Evolutionary conservation across 2,113 vertebrate species (phyloP).

Genomic region (Erythrocercus mccallii): DNA sequence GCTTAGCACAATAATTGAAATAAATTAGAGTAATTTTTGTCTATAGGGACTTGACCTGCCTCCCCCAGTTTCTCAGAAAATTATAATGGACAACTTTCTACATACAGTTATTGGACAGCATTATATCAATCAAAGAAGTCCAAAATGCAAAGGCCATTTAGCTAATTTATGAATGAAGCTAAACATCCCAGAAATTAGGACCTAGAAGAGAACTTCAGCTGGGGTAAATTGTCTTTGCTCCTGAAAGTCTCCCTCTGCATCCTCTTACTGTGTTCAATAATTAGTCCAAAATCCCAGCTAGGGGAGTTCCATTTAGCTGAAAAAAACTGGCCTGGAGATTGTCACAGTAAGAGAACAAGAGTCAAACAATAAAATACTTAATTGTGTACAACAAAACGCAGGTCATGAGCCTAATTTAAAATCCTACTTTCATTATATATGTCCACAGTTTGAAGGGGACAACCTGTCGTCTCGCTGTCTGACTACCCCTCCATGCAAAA

Average conservation of each 20-base stretch:
- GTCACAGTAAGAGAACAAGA: not conserved
- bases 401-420: not conserved
- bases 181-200: not conserved
- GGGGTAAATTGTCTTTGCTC: not conserved
- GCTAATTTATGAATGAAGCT: not conserved
- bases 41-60: not conserved
- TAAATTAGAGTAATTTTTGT: not conserved
- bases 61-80: not conserved
- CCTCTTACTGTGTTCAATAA: not conserved
- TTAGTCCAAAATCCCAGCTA: not conserved
- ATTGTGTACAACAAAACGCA: not conserved
- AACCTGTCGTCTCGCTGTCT: not conserved
- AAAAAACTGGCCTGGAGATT: not conserved
- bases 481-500: not conserved
- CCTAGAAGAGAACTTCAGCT: not conserved
- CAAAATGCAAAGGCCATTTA: not conserved
- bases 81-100: not conserved
- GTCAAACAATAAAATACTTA: not conserved
- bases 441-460: not conserved
- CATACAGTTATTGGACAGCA: not conserved
- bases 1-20: not conserved
- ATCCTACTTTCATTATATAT: not conserved
- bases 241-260: not conserved
- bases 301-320: not conserved
- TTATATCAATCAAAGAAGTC: not conserved